Evolutionary conservation across 2,113 vertebrate species (phyloP).

Genomic region (Phaetusa simplex): DNA sequence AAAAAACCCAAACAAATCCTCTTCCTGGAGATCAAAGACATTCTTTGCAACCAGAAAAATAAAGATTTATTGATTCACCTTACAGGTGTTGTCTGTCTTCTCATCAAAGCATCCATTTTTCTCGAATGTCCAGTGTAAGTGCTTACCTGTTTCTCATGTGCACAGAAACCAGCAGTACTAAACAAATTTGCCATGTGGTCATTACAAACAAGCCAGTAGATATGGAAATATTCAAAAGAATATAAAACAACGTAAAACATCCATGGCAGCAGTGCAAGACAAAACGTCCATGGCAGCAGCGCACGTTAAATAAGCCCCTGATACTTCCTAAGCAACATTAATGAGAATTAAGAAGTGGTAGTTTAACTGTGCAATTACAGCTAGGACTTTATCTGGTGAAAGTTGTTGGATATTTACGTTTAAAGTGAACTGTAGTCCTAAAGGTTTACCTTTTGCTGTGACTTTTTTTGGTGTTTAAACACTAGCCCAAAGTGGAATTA

Average conservation of each 20-base stretch:
- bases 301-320: not conserved
- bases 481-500: not conserved
- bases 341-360: not conserved
- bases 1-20: not conserved
- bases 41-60: constrained; percentile 29
- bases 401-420: not conserved
- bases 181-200: not conserved
- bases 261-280: not conserved
- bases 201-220: not conserved
- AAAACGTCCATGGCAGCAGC: not conserved
- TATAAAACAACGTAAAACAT: not conserved
- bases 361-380: not conserved
- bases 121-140: not conserved
- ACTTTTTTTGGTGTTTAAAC: not conserved
- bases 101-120: constrained; percentile 3
- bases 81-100: constrained; percentile 2
- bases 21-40: constrained; percentile 26
- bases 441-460: not conserved
- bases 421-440: not conserved
- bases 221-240: not conserved
- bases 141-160: not conserved
- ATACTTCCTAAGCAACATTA: not conserved
- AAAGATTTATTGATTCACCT: constrained; percentile 48
- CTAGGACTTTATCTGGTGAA: not conserved
- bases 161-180: not conserved